Conservation (phyloP, 1,140 invertebrate species). For the Ditylenchus dipsaci region DNA sequence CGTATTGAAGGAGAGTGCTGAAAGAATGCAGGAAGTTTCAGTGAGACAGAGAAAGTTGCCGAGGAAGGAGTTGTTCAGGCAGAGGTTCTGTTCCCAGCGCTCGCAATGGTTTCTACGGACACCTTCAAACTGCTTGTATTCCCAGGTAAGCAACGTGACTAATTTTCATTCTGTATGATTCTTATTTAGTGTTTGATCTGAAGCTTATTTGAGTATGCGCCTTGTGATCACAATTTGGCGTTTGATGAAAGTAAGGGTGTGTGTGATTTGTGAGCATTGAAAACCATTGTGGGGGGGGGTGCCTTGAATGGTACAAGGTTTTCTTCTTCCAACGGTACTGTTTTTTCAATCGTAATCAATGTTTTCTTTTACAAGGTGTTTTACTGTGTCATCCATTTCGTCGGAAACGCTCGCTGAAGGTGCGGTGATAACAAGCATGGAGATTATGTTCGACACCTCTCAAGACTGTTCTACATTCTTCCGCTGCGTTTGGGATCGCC, state of each 20-base stretch:
- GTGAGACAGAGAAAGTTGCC: no score
- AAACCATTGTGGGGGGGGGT: no score
- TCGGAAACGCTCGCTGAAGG: neutral
- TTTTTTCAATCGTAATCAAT: no score
- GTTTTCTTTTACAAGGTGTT: no score
- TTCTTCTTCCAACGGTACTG: no score
- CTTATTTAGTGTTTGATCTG: conserved; percentile 19
- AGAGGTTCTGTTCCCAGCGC: conserved; percentile 7
- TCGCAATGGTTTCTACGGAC: conserved; percentile 21
- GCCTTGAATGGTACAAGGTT: no score
- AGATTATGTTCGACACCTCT: conserved; percentile 10
- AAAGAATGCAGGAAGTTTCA: conserved; percentile 2
- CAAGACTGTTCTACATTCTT: conserved; percentile 8
- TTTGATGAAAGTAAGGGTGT: conserved; percentile 9
- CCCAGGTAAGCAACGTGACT: neutral
- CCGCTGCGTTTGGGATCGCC: conserved; percentile 20
- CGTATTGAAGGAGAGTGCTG: neutral
- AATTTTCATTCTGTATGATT: neutral
- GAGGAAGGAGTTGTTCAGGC: no score
- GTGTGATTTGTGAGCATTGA: conserved; percentile 19
- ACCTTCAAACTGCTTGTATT: conserved; percentile 16
- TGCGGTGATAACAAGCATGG: conserved; percentile 11
- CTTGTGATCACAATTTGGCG: conserved; percentile 10
- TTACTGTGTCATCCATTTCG: neutral
- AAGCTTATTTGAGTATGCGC: conserved; percentile 4